Evolutionary conservation across 1,140 invertebrate species (phyloP).

Genomic region (Caenorhabditis briggsae): DNA sequence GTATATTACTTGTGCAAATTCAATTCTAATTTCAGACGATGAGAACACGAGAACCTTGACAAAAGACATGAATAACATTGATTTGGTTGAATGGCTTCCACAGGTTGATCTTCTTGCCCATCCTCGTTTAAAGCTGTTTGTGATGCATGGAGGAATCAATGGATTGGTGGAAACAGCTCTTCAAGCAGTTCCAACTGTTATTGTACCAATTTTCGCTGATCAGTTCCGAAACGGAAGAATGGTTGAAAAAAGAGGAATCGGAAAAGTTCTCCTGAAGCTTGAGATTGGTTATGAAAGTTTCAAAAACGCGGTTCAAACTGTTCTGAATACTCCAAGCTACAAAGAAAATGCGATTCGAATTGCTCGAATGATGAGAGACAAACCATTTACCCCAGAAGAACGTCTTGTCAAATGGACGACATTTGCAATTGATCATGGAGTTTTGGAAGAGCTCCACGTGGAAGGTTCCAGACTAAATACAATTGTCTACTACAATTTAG

Average conservation of each 20-base stretch:
- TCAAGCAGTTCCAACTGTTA: conserved; percentile 70
- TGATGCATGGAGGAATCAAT: conserved; percentile 74
- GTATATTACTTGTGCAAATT: neutral
- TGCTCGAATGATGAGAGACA: conserved; percentile 62
- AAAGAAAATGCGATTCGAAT: conserved; percentile 64
- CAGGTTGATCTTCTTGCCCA: conserved; percentile 68
- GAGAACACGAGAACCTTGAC: conserved; percentile 18
- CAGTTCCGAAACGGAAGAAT: conserved; percentile 68
- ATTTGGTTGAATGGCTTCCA: conserved; percentile 70
- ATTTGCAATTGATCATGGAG: conserved; percentile 65
- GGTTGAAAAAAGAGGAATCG: conserved; percentile 67
- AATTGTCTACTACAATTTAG: conserved; percentile 68
- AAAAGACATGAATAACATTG: conserved; percentile 62
- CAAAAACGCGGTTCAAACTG: conserved; percentile 36
- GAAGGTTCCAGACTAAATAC: conserved; percentile 60
- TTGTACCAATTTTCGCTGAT: conserved; percentile 70
- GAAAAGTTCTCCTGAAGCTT: conserved; percentile 65
- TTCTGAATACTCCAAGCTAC: conserved; percentile 63
- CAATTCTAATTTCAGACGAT: conserved; percentile 56
- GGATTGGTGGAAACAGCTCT: conserved; percentile 68
- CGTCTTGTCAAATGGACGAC: conserved; percentile 66
- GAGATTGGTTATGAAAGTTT: conserved; percentile 57
- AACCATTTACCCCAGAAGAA: conserved; percentile 67
- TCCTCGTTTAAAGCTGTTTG: conserved; percentile 57
- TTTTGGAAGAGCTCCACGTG: conserved; percentile 65